These are phyloP conservation scores for Oxycera nigricornis DNA, from an alignment of 2,888 invertebrate genomes.

Conservation along the genomic window DNA sequence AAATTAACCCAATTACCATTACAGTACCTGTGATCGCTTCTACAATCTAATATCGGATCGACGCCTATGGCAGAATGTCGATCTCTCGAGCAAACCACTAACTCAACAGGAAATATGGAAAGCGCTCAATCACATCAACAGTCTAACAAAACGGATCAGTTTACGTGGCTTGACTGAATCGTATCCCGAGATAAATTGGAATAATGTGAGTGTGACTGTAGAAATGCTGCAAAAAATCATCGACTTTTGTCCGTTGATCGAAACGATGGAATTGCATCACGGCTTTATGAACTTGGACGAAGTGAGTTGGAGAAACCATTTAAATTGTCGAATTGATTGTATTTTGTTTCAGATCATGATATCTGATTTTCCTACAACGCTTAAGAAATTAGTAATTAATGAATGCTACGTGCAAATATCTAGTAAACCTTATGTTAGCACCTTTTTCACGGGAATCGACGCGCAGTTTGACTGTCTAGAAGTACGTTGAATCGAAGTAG, in stretches of 20 bases:
- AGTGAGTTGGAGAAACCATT: conserved; percentile 48
- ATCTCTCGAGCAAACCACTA: conserved; percentile 55
- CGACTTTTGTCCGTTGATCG: conserved; percentile 53
- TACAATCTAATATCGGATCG: conserved; percentile 56
- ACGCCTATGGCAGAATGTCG: conserved; percentile 58
- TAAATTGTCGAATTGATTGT: not conserved
- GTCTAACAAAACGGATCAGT: conserved; percentile 56
- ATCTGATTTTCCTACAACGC: conserved; percentile 68
- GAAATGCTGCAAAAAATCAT: conserved; percentile 54
- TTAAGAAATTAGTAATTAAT: conserved; percentile 66
- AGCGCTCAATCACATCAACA: conserved; percentile 55
- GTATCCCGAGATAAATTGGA: conserved; percentile 51
- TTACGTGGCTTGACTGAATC: conserved; percentile 54
- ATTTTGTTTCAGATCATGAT: conserved; percentile 66
- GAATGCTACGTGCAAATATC: conserved; percentile 56
- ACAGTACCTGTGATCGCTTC: conserved; percentile 57
- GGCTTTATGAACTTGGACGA: conserved; percentile 59
- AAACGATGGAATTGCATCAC: conserved; percentile 55
- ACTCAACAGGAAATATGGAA: conserved; percentile 55
- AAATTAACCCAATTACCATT: not conserved
- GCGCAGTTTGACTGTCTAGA: conserved; percentile 55
- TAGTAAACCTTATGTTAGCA: conserved; percentile 50
- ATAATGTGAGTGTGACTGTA: conserved; percentile 51
- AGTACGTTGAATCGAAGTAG: conserved; percentile 49
- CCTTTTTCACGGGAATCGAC: conserved; percentile 59